Evolutionary conservation across 2,888 invertebrate species (phyloP), one percentile per base, ranked within the genome.

Genomic region (Notodonta dromedarius): DNA sequence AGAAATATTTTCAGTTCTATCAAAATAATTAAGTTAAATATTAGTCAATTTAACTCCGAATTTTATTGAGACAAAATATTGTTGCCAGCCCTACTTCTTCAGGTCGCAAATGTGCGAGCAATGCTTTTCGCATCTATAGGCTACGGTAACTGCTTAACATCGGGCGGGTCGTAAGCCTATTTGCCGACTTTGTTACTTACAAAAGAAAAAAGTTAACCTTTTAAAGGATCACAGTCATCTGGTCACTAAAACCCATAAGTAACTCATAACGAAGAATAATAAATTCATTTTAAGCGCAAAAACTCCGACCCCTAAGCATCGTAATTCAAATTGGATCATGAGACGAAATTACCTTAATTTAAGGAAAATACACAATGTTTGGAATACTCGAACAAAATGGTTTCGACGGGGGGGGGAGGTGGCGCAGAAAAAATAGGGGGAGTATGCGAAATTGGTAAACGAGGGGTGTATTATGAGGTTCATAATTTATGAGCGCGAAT

Each of bases 301-400:
- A 66, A 70, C 67, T 62, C 61, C 52, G 54, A 63, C 46, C 66
- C 69, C 65, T 50, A 48, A 63, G 46, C 62, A 58, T 66, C 75
- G 67, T 77, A 73, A 75, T 75, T 78, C 73, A 77, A 73, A 77
- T 73, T 72, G 77, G 77, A 78, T 77, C 74, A 77, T 70, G 70
- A 68, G 69, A 76, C 71, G 75, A 73, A 78, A 76, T 73, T 74
- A 77, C 76, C 72, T 70, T 77, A 75, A 77, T 76, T 76, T 68
- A 67, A 65, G 65, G 69, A 77, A 77, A 74, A 75, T 75, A 71
- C 70, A 75, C 75, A 74, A 72, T 58, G 70, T 72, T 67, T 63
- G 55, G 67, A 65, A 63, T 67, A 59, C 66, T 55, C 39, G 68
- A 60, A 69, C 69, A 73, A 66, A 74, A 73, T 66, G 73, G 66